Conservation (phyloP, 2,797 vertebrate genomes). For the Peromyscus eremicus region DNA sequence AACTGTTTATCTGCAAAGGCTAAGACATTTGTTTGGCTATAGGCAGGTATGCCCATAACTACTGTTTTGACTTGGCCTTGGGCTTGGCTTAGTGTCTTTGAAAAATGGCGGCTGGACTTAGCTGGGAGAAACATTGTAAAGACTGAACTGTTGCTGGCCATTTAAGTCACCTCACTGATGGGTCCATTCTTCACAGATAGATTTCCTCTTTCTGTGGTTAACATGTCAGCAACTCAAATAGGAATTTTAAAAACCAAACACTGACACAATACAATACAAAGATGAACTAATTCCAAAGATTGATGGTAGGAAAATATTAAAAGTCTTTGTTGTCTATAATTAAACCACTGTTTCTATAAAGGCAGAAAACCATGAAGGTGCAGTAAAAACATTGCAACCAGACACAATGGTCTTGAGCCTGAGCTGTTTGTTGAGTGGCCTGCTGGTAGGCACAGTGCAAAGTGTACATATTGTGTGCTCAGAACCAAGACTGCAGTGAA, state of each 20-base stretch:
- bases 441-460: neutral
- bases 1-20: neutral
- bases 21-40: neutral
- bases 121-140: conserved; percentile 77
- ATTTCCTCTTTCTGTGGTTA: conserved; percentile 38
- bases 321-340: neutral
- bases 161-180: conserved; percentile 37
- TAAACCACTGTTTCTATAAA: neutral
- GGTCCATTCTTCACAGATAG: neutral
- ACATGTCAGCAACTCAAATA: neutral
- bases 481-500: neutral
- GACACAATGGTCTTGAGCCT: neutral
- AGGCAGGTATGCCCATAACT: conserved; percentile 65
- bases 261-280: neutral
- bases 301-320: neutral
- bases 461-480: neutral
- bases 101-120: conserved; percentile 77
- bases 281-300: neutral
- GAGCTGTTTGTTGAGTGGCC: neutral
- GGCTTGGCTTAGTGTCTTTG: conserved; percentile 64
- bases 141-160: conserved; percentile 79
- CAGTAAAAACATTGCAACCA: neutral
- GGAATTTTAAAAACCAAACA: neutral
- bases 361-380: neutral
- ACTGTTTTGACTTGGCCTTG: conserved; percentile 71